Evolutionary conservation across 2,113 vertebrate species (phyloP).

Genomic region (Rhombomys opimus): DNA sequence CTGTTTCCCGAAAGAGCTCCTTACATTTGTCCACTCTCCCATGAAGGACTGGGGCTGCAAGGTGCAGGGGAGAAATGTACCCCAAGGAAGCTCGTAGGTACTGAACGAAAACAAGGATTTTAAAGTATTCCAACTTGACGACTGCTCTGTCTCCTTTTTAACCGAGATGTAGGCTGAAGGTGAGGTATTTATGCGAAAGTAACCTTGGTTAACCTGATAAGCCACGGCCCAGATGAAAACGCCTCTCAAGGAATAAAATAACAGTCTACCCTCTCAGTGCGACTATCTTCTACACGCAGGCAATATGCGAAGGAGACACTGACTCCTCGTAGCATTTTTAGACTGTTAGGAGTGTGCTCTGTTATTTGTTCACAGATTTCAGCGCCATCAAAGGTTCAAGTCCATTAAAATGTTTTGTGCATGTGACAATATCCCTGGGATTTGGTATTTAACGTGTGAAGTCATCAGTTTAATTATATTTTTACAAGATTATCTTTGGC

Average conservation of each 20-base stretch:
- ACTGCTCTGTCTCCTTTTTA: neutral
- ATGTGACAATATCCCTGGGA: neutral
- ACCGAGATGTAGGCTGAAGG: neutral
- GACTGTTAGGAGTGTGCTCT: neutral
- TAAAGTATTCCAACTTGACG: neutral
- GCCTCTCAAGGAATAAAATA: neutral
- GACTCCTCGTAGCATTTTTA: neutral
- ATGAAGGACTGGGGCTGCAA: neutral
- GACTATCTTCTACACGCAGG: neutral
- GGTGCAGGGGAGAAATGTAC: neutral
- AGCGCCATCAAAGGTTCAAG: conserved; percentile 32
- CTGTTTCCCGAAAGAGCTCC: neutral
- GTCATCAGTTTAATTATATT: conserved; percentile 40
- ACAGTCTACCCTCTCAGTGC: neutral
- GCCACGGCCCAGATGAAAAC: neutral
- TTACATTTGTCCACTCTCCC: neutral
- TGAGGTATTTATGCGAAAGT: neutral
- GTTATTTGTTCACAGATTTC: conserved; percentile 28
- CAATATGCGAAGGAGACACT: neutral
- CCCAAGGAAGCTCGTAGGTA: neutral
- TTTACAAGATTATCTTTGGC: conserved; percentile 34
- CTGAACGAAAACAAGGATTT: neutral
- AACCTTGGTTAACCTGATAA: neutral
- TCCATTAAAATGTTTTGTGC: neutral
- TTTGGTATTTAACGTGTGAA: conserved; percentile 59